Conservation (phyloP, 2,113 vertebrate species). For the Epinephelus moara region DNA sequence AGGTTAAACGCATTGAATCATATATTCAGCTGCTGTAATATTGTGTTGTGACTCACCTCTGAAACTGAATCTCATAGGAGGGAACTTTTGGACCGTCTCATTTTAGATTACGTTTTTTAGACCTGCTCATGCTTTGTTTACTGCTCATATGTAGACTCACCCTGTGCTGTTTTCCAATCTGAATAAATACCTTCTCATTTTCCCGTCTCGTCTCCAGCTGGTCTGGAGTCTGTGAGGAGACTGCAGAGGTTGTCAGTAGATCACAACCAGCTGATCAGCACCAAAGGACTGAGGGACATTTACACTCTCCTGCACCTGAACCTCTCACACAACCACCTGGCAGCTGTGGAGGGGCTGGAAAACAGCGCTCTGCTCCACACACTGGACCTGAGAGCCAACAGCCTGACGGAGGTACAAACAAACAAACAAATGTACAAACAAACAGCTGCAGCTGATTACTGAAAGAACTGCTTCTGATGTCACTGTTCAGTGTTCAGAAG, state of each 20-base stretch:
- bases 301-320: constrained; percentile 89
- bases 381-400: constrained; percentile 92
- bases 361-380: constrained; percentile 90
- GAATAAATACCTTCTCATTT: neutral
- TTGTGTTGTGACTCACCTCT: neutral
- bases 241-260: constrained; percentile 90
- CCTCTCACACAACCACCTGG: constrained; percentile 93
- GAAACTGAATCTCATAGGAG: neutral
- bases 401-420: constrained; percentile 88
- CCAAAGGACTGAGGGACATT: constrained; percentile 87
- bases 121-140: neutral
- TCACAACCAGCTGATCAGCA: constrained; percentile 94
- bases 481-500: neutral
- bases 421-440: constrained; percentile 73
- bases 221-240: constrained; percentile 87
- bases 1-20: constrained; percentile 48
- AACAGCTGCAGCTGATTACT: neutral
- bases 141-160: neutral
- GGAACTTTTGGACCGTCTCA: neutral
- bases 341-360: constrained; percentile 88
- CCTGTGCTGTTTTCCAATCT: neutral
- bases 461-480: neutral
- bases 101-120: neutral
- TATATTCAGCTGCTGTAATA: constrained; percentile 29
- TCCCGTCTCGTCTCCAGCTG: constrained; percentile 79